Conservation (phyloP, 2,113 vertebrate genomes). For the Alaudala cheleensis region DNA sequence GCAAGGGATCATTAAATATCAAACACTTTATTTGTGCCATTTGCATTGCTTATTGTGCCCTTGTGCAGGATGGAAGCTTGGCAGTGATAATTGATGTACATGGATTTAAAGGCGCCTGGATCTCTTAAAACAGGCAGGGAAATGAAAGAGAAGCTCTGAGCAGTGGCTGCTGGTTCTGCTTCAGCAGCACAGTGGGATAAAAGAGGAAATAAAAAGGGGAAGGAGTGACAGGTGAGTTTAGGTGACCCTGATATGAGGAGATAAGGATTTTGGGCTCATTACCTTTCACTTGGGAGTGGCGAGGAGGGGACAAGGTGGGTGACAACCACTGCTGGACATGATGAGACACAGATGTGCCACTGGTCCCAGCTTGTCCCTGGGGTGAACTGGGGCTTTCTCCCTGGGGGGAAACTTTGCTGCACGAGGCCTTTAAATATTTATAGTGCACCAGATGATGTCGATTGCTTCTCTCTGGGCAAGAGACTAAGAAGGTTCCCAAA, state of each 20-base stretch:
- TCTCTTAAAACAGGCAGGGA: not conserved
- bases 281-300: not conserved
- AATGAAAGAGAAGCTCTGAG: not conserved
- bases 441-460: not conserved
- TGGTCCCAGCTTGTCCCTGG: not conserved
- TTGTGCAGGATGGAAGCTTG: not conserved
- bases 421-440: not conserved
- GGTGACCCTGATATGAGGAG: not conserved
- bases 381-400: not conserved
- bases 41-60: not conserved
- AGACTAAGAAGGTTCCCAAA: not conserved
- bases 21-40: not conserved
- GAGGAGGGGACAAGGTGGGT: rapidly evolving
- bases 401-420: not conserved
- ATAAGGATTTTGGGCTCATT: rapidly evolving
- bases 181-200: rapidly evolving
- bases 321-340: rapidly evolving
- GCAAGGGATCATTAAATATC: not conserved
- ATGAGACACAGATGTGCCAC: not conserved
- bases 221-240: not conserved
- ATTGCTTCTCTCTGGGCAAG: not conserved
- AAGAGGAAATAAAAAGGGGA: not conserved
- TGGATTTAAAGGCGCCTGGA: not conserved
- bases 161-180: rapidly evolving
- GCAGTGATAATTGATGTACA: rapidly evolving